Evolutionary conservation across 2,113 vertebrate genomes (phyloP).

Genomic region (Aptenodytes forsteri): DNA sequence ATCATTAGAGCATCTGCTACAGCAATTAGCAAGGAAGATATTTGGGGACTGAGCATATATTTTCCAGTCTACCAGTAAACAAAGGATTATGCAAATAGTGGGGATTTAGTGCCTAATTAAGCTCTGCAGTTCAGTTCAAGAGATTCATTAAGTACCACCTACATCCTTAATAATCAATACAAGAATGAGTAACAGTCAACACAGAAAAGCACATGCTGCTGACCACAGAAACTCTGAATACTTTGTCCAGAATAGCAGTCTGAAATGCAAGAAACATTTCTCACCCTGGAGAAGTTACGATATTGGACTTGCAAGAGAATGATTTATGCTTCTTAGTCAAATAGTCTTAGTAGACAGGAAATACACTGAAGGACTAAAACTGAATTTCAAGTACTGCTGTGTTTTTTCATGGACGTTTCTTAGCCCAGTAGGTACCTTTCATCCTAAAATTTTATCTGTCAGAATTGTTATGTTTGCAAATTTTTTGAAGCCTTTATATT

Average conservation of each 20-base stretch:
- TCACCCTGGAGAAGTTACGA: constrained; percentile 9
- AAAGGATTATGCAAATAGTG: constrained; percentile 64
- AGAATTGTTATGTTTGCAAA: constrained; percentile 47
- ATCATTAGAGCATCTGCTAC: constrained; percentile 57
- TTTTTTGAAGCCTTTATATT: constrained; percentile 41
- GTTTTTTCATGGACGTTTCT: constrained; percentile 27
- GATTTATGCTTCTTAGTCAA: constrained; percentile 45
- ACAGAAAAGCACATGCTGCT: neutral
- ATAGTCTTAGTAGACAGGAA: neutral
- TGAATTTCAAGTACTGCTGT: constrained; percentile 49
- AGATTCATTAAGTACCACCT: constrained; percentile 31
- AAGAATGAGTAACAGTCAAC: neutral
- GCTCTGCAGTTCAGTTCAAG: constrained; percentile 40
- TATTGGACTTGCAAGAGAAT: constrained; percentile 38
- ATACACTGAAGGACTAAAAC: constrained; percentile 19
- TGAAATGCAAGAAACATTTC: constrained; percentile 9
- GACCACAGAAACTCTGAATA: neutral
- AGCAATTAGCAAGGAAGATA: constrained; percentile 59
- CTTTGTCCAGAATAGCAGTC: neutral
- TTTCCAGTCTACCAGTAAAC: constrained; percentile 61
- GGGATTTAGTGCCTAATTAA: constrained; percentile 67
- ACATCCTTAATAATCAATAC: constrained; percentile 28
- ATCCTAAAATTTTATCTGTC: constrained; percentile 41
- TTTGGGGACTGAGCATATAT: constrained; percentile 38
- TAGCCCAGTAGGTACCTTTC: constrained; percentile 40